Base-by-base conservation (phyloP, 2,888 invertebrate species). In the Drosophila hamatofila region DNA sequence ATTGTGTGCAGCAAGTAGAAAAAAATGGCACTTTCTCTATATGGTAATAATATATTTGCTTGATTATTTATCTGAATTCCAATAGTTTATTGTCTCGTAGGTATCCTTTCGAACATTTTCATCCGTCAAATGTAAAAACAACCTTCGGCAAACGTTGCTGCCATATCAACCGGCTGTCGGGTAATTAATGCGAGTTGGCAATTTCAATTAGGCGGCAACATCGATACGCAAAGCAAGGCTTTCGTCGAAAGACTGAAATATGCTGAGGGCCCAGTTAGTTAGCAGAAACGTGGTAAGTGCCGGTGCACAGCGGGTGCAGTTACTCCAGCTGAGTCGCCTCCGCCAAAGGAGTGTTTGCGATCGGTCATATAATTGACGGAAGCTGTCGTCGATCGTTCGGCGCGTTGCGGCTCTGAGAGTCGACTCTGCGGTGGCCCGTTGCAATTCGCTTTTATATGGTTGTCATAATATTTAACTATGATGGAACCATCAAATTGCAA, bases 301-400 rank as follows among this genome's bases (percentile, higher is more conserved):
- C 21, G 57, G 18, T 33, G 44, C 75, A 12, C 75, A 64, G 70
- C 77, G 70, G 70, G 71, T 58, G 60, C 49, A 25, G 67, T 65
- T 61, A 39, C 80, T 69, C 78, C 83, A 63, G 89, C 89, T 80
- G 82, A 30, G 74, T 52, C 62, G 58, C 70, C 80, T 66, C 51
- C 62, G 51, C 65, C 57, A 42, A 66, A 42, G 67, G 66, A 56
- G 61, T 35, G 58, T 72, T 72, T 51, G 60, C 68, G 52, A 66
- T 58, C 64, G 60, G 21, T 49, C 75, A 71, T 83, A 75, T 81
- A 89, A 68, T 81, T 87, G 84, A 89, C 78, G 81, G 89, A 83
- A 84, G 81, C 84, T 81, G 76, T 76, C 84, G 57, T 35, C 64
- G 67, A 42, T 33, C 25, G 27, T n/a, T 48, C 48, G n/a, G 8